phyloP scores from a whole-genome alignment of 2,888 invertebrate genomes.

The Nematopogon swammerdamellus region DNA sequence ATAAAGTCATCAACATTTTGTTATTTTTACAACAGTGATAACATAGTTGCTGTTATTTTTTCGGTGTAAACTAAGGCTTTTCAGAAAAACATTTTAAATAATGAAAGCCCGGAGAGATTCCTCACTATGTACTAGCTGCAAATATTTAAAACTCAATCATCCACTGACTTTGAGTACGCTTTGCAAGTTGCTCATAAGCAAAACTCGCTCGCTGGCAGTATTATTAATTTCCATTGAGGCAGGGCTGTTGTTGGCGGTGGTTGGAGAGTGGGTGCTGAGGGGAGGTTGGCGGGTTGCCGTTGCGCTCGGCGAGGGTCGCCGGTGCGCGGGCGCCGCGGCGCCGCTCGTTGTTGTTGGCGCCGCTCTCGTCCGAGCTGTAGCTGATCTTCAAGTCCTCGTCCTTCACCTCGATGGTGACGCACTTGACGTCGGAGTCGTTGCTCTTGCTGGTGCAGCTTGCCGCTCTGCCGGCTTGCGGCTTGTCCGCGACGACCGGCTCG shows the following conservation, averaged over 20 bases:
- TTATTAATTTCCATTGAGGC: no score
- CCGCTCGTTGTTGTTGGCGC: conserved; percentile 23
- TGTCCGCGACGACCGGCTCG: conserved; percentile 14
- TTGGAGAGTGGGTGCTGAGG: background rate
- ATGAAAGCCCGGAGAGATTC: no score
- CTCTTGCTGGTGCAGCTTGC: conserved; percentile 15
- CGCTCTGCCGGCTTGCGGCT: conserved; percentile 15
- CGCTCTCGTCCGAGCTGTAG: conserved; percentile 1
- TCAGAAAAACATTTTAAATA: no score
- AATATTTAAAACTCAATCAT: no score
- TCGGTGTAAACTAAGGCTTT: no score
- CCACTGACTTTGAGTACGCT: no score
- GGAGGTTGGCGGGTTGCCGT: conserved; percentile 24
- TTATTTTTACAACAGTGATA: no score
- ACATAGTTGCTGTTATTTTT: no score
- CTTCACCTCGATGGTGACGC: conserved; percentile 5
- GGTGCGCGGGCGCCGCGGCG: conserved; percentile 17
- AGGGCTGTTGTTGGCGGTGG: background rate
- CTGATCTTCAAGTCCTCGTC: conserved; percentile 1
- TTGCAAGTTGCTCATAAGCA: no score
- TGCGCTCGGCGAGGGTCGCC: conserved; percentile 21
- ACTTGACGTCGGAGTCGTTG: conserved; percentile 7
- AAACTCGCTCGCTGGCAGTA: no score
- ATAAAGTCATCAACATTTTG: no score
- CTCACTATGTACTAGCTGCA: no score